Evolutionary conservation across 2,113 vertebrate genomes (phyloP).

Genomic region (Nipponia nippon): DNA sequence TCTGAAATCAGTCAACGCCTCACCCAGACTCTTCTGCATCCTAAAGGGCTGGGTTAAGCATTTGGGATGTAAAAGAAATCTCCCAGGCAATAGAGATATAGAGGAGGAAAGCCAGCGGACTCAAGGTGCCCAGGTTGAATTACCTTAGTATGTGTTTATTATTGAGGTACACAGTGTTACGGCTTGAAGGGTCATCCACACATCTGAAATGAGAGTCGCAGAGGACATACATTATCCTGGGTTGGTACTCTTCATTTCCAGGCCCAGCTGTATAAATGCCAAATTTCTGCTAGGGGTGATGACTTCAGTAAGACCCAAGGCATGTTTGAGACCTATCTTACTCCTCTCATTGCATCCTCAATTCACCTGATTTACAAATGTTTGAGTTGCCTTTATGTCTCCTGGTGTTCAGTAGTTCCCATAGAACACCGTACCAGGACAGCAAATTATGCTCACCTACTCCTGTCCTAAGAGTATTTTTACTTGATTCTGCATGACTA

Average conservation of each 20-base stretch:
- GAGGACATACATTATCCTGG: background rate
- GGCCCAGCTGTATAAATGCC: background rate
- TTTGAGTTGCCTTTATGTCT: background rate
- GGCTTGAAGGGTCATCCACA: background rate
- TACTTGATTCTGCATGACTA: background rate
- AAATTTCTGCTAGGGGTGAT: background rate
- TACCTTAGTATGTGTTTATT: background rate
- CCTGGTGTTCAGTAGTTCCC: background rate
- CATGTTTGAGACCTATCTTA: background rate
- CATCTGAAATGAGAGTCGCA: background rate
- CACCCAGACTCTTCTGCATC: background rate
- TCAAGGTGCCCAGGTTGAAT: background rate
- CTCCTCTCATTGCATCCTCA: background rate
- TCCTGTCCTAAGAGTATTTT: background rate
- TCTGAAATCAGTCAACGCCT: background rate
- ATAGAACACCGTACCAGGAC: background rate
- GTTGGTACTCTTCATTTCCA: background rate
- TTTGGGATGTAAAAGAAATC: background rate
- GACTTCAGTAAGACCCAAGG: background rate
- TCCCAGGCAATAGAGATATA: background rate
- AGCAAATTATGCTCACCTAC: background rate
- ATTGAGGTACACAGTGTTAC: fast-evolving
- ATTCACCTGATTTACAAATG: background rate
- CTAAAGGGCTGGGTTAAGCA: background rate
- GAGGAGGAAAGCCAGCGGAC: background rate